Evolutionary conservation across 2,113 vertebrate genomes (phyloP), one percentile per base, ranked within the genome.

Genomic region (Cygnus buccinator): DNA sequence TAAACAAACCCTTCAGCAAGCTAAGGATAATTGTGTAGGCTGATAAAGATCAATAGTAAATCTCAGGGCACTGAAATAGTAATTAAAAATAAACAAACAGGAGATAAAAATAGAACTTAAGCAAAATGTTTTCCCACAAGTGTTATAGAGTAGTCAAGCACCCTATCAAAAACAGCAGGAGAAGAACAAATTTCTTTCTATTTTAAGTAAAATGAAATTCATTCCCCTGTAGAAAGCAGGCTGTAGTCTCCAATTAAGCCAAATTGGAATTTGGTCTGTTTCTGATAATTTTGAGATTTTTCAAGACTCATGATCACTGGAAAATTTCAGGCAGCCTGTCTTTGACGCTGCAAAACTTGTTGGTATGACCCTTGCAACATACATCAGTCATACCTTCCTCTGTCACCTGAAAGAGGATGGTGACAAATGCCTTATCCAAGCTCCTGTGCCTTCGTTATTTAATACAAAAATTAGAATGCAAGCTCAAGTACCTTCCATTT

Each of bases 81-180:
- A 97, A 97, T 97, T 96, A 97, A 97, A 96, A 96, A 96, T 94
- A 97, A 97, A 96, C 90, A 96, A 97, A 96, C 71, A 89, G 37
- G 54, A 95, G 89, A 82, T 84, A 94, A 96, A 96, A 95, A 96
- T 94, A 96, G 90, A 92, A 96, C 50, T 92, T 76, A 73, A 93
- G 94, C 57, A 89, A 94, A 95, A 91, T 96, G 92, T 96, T 92
- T 93, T 89, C 90, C 74, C 77, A 65, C 46, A 66, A 78, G 86
- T 66, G 48, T 86, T 89, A 84, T 48, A 66, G 62, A 95, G 35
- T 59, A 94, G 66, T 87, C 84, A 93, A 91, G 73, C 70, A 89
- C 66, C 90, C 92, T 82, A 91, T 90, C 39, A 62, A 84, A 89
- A 95, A 39, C 84, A 90, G 61, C 62, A 82, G 70, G 78, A 95